Evolutionary conservation across 2,797 vertebrate species (phyloP), one percentile per base, ranked within the genome.

Genomic region (Aulostomus chinensis): DNA sequence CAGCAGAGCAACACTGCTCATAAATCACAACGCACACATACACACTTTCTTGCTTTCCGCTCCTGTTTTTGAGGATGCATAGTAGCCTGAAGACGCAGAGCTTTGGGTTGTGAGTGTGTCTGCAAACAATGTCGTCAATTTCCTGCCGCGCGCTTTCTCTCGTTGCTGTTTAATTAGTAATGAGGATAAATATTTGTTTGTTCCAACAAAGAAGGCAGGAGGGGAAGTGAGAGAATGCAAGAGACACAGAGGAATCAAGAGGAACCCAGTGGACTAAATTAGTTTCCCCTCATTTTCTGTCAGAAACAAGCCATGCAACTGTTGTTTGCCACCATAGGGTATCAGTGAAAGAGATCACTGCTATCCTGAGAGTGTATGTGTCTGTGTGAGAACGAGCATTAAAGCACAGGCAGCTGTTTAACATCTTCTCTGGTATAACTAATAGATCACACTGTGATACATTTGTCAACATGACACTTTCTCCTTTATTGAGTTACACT

Each of bases 121-220:
- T 12, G 5, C 10, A 20, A 38, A 54, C 4, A 12, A 17, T 15
- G 9, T 64, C 80, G 83, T 92, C 89, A 90, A 91, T 93, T 92
- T 86, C 82, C 87, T 56, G 83, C 85, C 49, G 77, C 88, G 65
- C 88, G 85, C 88, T 78, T 81, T 76, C 70, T 73, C 68, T 66
- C 42, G 68, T 49, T 73, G 73, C 79, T 89, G 84, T 89, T 97
- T 94, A 96, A 97, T 96, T 96, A 96, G 81, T 96, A 93, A 96
- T 96, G 93, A 96, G 93, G 91, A 94, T 92, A 94, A 94, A 95
- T 95, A 94, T 95, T 92, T 90, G 88, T 92, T 89, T 92, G 89
- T 91, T 91, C 88, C 76, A 69, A 83, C 88, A 83, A 79, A 78
- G 65, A 86, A 85, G 78, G 28, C 47, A 35, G 33, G 37, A 37